Conservation (phyloP, 2,113 vertebrate genomes). For the Axis porcinus region DNA sequence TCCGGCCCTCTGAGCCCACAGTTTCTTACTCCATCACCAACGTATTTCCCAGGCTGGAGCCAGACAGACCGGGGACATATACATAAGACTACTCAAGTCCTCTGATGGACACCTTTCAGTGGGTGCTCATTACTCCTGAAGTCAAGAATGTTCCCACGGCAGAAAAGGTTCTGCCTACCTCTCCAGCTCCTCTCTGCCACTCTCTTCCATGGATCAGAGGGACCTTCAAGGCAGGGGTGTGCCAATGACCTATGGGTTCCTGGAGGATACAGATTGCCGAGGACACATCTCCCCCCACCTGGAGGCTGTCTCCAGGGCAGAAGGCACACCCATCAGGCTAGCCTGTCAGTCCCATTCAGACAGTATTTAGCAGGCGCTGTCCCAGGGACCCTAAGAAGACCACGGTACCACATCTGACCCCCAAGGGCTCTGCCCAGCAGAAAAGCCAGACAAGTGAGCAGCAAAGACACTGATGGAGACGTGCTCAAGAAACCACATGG, state of each 20-base stretch:
- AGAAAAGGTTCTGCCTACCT: too few relatives aligned
- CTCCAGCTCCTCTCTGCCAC: not conserved
- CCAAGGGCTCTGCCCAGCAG: not conserved
- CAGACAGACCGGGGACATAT: accelerated
- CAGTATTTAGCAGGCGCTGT: not conserved
- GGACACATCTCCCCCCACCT: accelerated
- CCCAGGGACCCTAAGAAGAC: not conserved
- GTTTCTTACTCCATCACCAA: accelerated
- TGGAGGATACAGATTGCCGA: not conserved
- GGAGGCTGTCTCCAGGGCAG: accelerated
- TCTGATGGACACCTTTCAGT: not conserved
- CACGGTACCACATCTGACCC: accelerated
- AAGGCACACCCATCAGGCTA: not conserved
- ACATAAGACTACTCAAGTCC: not conserved
- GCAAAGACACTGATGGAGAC: accelerated
- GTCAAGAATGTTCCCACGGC: too few relatives aligned
- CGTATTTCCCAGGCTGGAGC: accelerated
- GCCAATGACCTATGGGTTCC: too few relatives aligned
- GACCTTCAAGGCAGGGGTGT: not conserved
- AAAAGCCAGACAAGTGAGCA: not conserved
- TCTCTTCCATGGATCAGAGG: not conserved
- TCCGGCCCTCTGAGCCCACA: accelerated
- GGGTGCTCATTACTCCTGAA: not conserved
- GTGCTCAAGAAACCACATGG: accelerated
- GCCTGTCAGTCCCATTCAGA: not conserved